A percentile compares a stretch with the other conserved stretches of the same genome.
Conservation (phyloP, 2,888 invertebrate genomes). For the Diarsia rubi region DNA sequence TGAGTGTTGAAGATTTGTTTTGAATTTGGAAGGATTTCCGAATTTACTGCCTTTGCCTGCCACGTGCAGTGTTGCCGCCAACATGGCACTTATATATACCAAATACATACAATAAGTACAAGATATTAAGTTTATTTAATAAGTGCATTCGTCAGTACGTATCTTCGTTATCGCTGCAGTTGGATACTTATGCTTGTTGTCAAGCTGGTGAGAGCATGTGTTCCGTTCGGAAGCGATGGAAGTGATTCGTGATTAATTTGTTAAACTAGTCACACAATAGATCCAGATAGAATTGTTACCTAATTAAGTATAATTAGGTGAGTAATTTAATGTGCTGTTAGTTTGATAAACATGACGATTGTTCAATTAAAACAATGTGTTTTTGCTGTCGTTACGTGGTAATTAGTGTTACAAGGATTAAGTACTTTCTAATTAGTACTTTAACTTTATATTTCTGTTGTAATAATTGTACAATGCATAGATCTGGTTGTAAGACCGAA, state of each 20-base stretch:
- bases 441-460: constrained; percentile 30
- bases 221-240: constrained; percentile 34
- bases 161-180: constrained; percentile 45
- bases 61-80: constrained; percentile 55
- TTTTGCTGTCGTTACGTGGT: not conserved
- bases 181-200: constrained; percentile 24
- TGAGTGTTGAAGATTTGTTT: constrained; percentile 79
- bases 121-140: constrained; percentile 52
- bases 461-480: constrained; percentile 34
- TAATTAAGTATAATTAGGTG: constrained; percentile 49
- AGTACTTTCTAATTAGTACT: constrained; percentile 32
- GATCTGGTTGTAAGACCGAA: constrained; percentile 39
- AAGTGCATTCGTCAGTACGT: constrained; percentile 48
- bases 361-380: constrained; percentile 5
- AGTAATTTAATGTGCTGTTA: constrained; percentile 45
- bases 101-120: constrained; percentile 63
- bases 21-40: constrained; percentile 50
- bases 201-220: constrained; percentile 49
- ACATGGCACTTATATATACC: constrained; percentile 42
- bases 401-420: constrained; percentile 27
- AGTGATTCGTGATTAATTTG: constrained; percentile 60
- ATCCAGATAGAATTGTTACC: constrained; percentile 36
- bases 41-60: constrained; percentile 56
- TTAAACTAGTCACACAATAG: constrained; percentile 52
- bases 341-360: constrained; percentile 20